Evolutionary conservation across 2,888 invertebrate species (phyloP).

Genomic region (Hyppa rectilinea): DNA sequence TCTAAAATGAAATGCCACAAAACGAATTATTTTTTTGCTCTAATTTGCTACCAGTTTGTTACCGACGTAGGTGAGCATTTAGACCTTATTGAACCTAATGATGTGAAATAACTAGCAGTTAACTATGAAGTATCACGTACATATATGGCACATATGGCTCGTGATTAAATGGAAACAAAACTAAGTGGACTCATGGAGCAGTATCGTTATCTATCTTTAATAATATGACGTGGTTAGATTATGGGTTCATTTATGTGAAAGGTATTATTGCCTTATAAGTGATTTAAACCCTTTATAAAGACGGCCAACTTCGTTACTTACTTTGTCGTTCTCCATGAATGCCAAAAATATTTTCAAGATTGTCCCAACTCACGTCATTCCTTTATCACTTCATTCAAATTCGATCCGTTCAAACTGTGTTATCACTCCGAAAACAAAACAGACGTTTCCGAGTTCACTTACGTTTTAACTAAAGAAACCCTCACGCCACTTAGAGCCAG

Average conservation of each 20-base stretch:
- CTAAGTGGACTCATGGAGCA: constrained; percentile 25
- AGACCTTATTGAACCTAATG: constrained; percentile 57
- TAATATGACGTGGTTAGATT: constrained; percentile 36
- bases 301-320: background rate
- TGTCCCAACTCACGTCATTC: background rate
- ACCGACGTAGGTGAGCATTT: constrained; percentile 29
- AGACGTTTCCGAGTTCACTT: constrained; percentile 8
- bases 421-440: constrained; percentile 17
- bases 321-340: background rate
- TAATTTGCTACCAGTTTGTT: constrained; percentile 29
- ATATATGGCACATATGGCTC: constrained; percentile 48
- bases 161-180: constrained; percentile 53
- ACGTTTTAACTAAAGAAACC: constrained; percentile 33
- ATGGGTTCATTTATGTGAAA: constrained; percentile 22
- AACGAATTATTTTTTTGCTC: constrained; percentile 4
- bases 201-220: constrained; percentile 49
- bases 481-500: constrained; percentile 36
- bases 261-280: background rate
- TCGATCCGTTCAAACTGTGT: background rate
- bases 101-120: constrained; percentile 43
- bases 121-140: constrained; percentile 48
- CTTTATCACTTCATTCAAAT: constrained; percentile 1
- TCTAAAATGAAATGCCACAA: constrained; percentile 12
- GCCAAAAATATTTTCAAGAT: background rate
- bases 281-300: background rate